These are phyloP conservation scores for Tapirus indicus DNA, from an alignment of 2,797 vertebrate genomes.

Conservation along the genomic window DNA sequence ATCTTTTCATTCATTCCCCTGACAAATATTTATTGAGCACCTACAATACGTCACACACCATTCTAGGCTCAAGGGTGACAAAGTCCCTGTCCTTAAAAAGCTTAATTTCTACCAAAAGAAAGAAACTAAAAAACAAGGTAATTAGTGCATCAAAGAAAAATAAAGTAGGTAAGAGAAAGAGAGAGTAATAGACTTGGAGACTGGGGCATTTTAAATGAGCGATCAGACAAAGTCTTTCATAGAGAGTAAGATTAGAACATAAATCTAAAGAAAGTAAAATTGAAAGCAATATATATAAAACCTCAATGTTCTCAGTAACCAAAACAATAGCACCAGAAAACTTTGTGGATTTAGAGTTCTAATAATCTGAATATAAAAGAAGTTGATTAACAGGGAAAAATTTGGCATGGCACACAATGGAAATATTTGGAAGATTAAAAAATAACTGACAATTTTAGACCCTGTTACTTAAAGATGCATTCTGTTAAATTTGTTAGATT, in stretches of 20 bases:
- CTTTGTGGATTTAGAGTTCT: not conserved
- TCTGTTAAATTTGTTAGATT: not conserved
- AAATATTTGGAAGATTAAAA: conserved; percentile 15
- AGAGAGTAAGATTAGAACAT: not conserved
- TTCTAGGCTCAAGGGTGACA: not conserved
- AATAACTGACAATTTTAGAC: not conserved
- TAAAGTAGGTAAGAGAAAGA: not conserved
- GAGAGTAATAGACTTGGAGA: not conserved
- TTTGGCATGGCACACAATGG: not conserved
- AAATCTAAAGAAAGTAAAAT: not conserved
- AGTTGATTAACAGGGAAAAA: not conserved
- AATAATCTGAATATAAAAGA: not conserved
- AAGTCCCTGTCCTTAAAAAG: not conserved
- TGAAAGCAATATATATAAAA: not conserved
- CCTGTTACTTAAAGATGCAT: not conserved
- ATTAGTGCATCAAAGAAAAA: not conserved
- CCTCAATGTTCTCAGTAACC: not conserved
- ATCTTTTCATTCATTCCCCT: not conserved
- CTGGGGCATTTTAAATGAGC: not conserved
- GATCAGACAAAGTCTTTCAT: not conserved
- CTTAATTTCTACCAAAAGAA: not conserved
- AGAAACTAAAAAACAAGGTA: not conserved
- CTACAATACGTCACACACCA: not conserved
- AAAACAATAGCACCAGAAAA: not conserved
- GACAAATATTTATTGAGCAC: not conserved